Evolutionary conservation across 2,797 vertebrate genomes (phyloP), one percentile per base, ranked within the genome.

Genomic region (Brachyalestes nurse): DNA sequence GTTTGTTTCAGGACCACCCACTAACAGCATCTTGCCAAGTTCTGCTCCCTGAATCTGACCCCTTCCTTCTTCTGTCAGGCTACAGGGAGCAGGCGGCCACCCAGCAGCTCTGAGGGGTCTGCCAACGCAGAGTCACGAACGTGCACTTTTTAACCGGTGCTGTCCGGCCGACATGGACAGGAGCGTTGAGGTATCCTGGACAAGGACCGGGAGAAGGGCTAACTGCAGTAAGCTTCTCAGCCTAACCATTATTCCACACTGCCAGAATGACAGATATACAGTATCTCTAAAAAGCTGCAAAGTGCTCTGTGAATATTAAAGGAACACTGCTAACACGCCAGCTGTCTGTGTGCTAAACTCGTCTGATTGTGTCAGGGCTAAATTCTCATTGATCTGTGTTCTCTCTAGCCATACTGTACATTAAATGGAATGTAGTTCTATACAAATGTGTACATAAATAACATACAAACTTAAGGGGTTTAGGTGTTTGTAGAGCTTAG

Each of bases 81-180:
- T 97, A 95, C 88, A 96, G 95, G 92, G 96, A 97, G 42, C 96
- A 97, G 87, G 95, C 94, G 49, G 85, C 95, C 77, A 95, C 96
- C 55, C 95, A 97, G 86, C 96, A 97, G 83, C 95, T 98, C 90
- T 98, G 95, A 97, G 42, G 71, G 5, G 73, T 72, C 28, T n/a
- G 9, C 62, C 45, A 61, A 13, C 38, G 13, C 34, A 34, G 49
- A 83, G 47, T 25, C 51, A 69, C 38, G 58, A 77, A 47, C 17
- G 16, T 21, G 28, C 73, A 72, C 45, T 42, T 78, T 49, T 67
- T 62, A 38, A 72, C 71, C 58, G 6, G 14, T 71, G 65, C 70
- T 72, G 67, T 77, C 82, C 28, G 72, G 47, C 51, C 61, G 55
- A 21, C 58, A 40, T 1, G 6, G 60, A 49, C 53, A 51, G 64